Percentiles rank a stretch among this genome's conserved stretches.
These are phyloP conservation scores for Danio rerio DNA, from an alignment of 2,113 vertebrate species.

Conservation along the genomic window DNA sequence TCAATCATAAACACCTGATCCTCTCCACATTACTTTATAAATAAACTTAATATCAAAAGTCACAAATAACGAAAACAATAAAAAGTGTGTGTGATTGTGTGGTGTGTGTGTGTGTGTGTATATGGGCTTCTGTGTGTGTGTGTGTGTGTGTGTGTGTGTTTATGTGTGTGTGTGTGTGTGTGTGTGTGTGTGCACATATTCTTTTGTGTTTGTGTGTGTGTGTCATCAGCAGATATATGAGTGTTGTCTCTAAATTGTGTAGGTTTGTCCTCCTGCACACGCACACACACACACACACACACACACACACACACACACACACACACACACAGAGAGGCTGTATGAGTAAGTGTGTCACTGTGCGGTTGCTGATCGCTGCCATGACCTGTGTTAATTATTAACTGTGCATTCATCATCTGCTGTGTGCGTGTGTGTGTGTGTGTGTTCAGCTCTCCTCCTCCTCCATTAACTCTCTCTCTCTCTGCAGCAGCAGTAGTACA, in stretches of 20 bases:
- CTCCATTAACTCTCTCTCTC: slow-evolving; percentile 65
- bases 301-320: neutral
- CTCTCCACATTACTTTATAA: too few relatives aligned
- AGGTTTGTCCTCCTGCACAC: neutral
- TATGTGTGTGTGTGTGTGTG: too few relatives aligned
- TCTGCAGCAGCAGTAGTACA: too few relatives aligned
- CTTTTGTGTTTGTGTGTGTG: neutral
- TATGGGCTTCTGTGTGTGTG: too few relatives aligned
- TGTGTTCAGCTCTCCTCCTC: slow-evolving; percentile 9
- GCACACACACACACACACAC: too few relatives aligned
- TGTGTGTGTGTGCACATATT: too few relatives aligned
- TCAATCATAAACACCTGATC: too few relatives aligned
- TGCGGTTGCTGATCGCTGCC: slow-evolving; percentile 39
- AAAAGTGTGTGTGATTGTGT: too few relatives aligned
- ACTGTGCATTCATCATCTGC: slow-evolving; percentile 50
- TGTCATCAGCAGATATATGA: neutral
- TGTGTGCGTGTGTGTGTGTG: slow-evolving; percentile 19
- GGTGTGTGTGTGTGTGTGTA: too few relatives aligned
- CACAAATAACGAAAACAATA: too few relatives aligned
- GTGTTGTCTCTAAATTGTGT: neutral
- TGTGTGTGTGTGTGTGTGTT: too few relatives aligned
- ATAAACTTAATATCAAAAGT: too few relatives aligned
- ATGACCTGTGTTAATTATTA: slow-evolving; percentile 61
- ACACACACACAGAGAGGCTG: neutral
- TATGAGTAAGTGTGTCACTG: neutral